These are phyloP conservation scores for Champsocephalus esox DNA, from an alignment of 2,797 vertebrate species.

Conservation along the genomic window DNA sequence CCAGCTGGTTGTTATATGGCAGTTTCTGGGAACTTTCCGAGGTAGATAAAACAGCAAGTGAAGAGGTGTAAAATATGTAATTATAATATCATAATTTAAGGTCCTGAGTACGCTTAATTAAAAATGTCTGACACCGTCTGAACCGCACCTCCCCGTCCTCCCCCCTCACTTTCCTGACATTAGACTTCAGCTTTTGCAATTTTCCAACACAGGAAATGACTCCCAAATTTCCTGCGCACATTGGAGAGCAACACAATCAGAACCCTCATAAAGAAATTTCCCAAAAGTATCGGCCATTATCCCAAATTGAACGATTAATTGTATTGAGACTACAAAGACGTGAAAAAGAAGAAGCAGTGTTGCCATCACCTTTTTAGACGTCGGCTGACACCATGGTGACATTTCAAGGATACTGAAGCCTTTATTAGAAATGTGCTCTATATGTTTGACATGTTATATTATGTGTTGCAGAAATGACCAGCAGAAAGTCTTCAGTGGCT, in stretches of 20 bases:
- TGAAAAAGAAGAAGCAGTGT: not conserved
- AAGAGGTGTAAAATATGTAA: not conserved
- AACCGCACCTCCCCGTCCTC: not conserved
- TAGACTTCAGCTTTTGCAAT: not conserved
- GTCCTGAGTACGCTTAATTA: not conserved
- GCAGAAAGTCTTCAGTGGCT: slow-evolving; percentile 11
- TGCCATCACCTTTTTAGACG: not conserved
- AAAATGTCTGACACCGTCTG: not conserved
- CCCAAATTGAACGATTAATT: not conserved
- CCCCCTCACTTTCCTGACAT: not conserved
- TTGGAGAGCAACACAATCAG: not conserved
- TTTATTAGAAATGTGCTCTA: slow-evolving; percentile 20
- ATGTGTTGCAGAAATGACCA: slow-evolving; percentile 22
- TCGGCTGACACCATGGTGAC: slow-evolving; percentile 2
- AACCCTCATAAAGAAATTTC: not conserved
- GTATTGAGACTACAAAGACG: not conserved
- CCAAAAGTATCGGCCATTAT: not conserved
- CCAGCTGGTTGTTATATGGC: not conserved
- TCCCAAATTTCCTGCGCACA: not conserved
- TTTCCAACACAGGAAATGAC: not conserved
- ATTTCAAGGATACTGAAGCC: slow-evolving; percentile 7
- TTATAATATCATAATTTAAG: not conserved
- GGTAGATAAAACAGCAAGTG: not conserved
- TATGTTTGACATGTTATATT: slow-evolving; percentile 7
- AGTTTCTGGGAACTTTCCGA: not conserved